Conservation (phyloP, 2,113 vertebrate species). For the Mugil cephalus region DNA sequence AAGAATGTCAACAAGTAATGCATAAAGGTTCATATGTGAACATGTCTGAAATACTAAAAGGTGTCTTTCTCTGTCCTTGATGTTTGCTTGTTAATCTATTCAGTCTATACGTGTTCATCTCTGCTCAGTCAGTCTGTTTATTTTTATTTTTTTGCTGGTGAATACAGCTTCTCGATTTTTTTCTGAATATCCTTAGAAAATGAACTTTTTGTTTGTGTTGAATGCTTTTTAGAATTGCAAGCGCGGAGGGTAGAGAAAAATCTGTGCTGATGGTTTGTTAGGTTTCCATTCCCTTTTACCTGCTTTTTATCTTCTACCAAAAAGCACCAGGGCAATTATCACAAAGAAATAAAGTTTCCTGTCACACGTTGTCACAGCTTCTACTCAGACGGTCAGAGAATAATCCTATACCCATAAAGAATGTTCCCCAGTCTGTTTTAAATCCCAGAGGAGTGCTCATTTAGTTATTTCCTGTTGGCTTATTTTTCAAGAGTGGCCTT, state of each 20-base stretch:
- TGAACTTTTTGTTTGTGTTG: too few relatives aligned
- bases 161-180: too few relatives aligned
- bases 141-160: too few relatives aligned
- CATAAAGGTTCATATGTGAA: too few relatives aligned
- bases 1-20: background rate
- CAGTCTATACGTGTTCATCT: background rate
- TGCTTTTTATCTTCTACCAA: conserved; percentile 5
- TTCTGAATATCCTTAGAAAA: too few relatives aligned
- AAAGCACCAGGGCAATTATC: conserved; percentile 10
- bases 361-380: conserved; percentile 23
- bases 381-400: conserved; percentile 32
- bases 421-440: conserved; percentile 57
- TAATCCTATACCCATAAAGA: conserved; percentile 45
- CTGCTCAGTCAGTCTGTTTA: background rate
- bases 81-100: background rate
- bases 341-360: conserved; percentile 22
- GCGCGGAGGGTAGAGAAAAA: background rate
- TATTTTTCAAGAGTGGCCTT: conserved; percentile 72
- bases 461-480: conserved; percentile 73
- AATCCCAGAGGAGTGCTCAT: conserved; percentile 61
- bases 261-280: conserved; percentile 21
- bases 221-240: too few relatives aligned
- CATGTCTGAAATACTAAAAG: too few relatives aligned
- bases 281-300: conserved; percentile 22
- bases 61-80: too few relatives aligned